Evolutionary conservation across 2,888 invertebrate genomes (phyloP).

Genomic region (Unio pictorum): DNA sequence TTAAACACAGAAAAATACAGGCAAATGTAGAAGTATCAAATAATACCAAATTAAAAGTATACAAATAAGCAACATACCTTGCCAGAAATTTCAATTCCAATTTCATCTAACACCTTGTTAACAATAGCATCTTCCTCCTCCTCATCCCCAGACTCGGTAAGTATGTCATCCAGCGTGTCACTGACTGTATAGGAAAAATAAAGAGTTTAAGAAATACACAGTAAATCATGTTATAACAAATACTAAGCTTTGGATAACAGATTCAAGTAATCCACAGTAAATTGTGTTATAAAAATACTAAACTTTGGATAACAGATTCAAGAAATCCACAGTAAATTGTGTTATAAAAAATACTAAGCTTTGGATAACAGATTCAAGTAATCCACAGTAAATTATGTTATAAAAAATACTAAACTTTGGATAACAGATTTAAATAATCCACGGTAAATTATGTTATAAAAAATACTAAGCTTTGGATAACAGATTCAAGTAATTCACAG

Average conservation of each 20-base stretch:
- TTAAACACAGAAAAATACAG: no score
- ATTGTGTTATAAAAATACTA: background rate
- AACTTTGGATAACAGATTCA: background rate
- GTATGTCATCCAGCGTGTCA: conserved; percentile 90
- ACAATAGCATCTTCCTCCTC: conserved; percentile 90
- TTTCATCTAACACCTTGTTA: conserved; percentile 93
- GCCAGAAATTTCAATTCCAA: conserved; percentile 93
- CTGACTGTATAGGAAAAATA: conserved; percentile 77
- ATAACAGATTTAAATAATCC: background rate
- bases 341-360: no score
- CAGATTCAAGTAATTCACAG: no score
- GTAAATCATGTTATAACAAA: background rate
- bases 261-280: background rate
- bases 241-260: no score
- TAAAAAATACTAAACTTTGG: no score
- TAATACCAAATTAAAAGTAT: background rate
- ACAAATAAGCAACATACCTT: conserved; percentile 76
- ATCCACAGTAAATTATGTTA: no score
- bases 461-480: background rate
- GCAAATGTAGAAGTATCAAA: background rate
- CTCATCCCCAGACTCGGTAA: conserved; percentile 91
- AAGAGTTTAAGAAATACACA: background rate
- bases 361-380: no score
- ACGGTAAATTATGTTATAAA: no score
- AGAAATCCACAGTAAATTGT: no score